Evolutionary conservation across 2,113 vertebrate species (phyloP).

Genomic region (Plotosus lineatus): DNA sequence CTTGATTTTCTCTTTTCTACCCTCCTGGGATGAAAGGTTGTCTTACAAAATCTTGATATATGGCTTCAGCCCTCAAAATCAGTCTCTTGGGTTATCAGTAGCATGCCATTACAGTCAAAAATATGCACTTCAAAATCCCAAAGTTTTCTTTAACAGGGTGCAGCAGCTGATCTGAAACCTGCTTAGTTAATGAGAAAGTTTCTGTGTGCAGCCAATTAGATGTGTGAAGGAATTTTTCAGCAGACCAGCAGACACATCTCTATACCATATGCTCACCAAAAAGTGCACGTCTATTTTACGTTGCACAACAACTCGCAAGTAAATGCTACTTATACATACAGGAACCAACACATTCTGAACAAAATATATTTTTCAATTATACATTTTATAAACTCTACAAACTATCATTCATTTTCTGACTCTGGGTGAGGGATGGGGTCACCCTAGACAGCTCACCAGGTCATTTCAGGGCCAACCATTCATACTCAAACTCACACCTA

Average conservation of each 20-base stretch:
- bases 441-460: too few species aligned
- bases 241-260: not conserved
- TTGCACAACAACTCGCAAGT: too few species aligned
- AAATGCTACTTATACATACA: not conserved
- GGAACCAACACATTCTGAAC: not conserved
- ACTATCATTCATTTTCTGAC: too few species aligned
- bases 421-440: too few species aligned
- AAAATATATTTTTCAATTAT: not conserved
- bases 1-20: not conserved
- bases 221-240: slow-evolving; percentile 4
- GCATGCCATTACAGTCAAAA: slow-evolving; percentile 16
- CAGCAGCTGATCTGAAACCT: slow-evolving; percentile 21
- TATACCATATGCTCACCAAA: not conserved
- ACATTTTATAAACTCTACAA: not conserved
- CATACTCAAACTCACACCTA: too few species aligned
- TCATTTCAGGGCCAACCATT: too few species aligned
- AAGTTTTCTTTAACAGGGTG: slow-evolving; percentile 25
- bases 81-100: slow-evolving; percentile 25
- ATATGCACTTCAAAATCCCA: slow-evolving; percentile 25
- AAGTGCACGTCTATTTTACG: not conserved
- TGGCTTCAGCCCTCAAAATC: not conserved
- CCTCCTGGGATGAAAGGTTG: slow-evolving; percentile 17
- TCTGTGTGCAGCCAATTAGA: slow-evolving; percentile 25
- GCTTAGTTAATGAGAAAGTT: slow-evolving; percentile 1
- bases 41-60: not conserved